Evolutionary conservation across 2,113 vertebrate species (phyloP).

Genomic region (Myxocyprinus asiaticus): DNA sequence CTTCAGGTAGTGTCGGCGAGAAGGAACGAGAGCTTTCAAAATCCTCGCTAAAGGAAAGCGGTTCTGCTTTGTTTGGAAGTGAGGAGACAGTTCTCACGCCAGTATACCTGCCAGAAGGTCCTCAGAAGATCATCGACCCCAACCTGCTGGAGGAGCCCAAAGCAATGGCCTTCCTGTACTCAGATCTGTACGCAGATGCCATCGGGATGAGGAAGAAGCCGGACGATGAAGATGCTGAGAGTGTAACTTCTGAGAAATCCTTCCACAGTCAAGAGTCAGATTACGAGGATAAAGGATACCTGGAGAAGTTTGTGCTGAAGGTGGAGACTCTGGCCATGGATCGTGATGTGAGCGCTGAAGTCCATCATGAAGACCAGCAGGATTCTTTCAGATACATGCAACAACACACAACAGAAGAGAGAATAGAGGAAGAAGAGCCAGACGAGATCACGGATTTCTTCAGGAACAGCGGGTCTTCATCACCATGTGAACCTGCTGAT

Average conservation of each 20-base stretch:
- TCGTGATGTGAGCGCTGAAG: conserved; percentile 52
- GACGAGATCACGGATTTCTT: conserved; percentile 73
- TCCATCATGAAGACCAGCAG: neutral
- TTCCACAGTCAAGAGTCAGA: conserved; percentile 86
- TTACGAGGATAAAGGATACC: conserved; percentile 84
- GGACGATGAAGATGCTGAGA: conserved; percentile 78
- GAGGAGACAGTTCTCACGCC: conserved; percentile 83
- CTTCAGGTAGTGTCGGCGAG: conserved; percentile 32
- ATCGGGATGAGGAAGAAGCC: conserved; percentile 75
- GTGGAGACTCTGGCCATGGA: conserved; percentile 80
- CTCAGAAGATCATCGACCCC: conserved; percentile 79
- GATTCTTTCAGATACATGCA: conserved; percentile 12
- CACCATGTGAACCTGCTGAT: conserved; percentile 63
- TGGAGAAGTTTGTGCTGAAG: conserved; percentile 90
- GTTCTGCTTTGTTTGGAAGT: conserved; percentile 79
- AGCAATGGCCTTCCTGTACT: conserved; percentile 88
- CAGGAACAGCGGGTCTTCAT: conserved; percentile 66
- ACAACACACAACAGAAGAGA: conserved; percentile 36
- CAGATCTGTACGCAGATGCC: conserved; percentile 87
- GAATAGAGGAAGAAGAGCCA: conserved; percentile 32
- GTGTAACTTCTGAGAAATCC: conserved; percentile 80
- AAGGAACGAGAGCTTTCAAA: conserved; percentile 18
- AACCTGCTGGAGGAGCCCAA: conserved; percentile 87
- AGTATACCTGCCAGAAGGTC: conserved; percentile 81
- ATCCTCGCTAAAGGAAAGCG: conserved; percentile 71